phyloP scores from a whole-genome alignment of 2,888 invertebrate species.

The Luperina nickerlii region DNA sequence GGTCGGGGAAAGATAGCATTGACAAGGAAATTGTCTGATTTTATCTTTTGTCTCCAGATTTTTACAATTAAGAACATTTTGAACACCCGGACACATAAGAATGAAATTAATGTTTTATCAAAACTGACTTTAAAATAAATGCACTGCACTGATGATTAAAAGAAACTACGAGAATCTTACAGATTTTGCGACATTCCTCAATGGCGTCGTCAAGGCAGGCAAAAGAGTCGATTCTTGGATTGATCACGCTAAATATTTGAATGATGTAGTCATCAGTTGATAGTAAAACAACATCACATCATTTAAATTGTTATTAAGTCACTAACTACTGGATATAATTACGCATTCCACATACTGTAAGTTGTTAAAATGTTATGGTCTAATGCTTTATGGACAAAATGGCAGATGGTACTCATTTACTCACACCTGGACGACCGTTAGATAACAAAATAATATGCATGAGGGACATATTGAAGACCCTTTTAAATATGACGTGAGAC shows the following conservation, averaged over 20 bases:
- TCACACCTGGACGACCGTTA: conserved; percentile 27
- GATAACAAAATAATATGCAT: conserved; percentile 1
- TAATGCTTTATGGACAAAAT: conserved; percentile 18
- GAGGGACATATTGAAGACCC: not conserved
- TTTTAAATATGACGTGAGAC: not conserved
- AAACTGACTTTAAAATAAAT: not conserved
- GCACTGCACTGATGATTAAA: not conserved
- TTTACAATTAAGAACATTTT: conserved; percentile 21
- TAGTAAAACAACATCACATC: not conserved
- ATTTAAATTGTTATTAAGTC: conserved; percentile 7
- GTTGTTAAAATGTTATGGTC: conserved; percentile 30
- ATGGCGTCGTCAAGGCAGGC: not conserved
- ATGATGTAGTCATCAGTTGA: not conserved
- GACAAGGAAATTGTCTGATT: conserved; percentile 9
- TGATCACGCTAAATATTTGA: conserved; percentile 2
- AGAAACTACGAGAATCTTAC: not conserved
- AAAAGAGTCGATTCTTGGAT: not conserved
- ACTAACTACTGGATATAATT: not conserved
- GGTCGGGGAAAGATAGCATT: conserved; percentile 5
- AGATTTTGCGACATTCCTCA: not conserved
- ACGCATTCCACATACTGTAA: not conserved
- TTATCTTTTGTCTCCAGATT: conserved; percentile 14
- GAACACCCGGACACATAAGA: not conserved
- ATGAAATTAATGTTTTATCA: not conserved
- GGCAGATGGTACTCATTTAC: conserved; percentile 25